Percentiles rank a stretch among this genome's conserved stretches.
These are phyloP conservation scores for Neotoma lepida DNA, from an alignment of 2,113 vertebrate species.

Conservation along the genomic window DNA sequence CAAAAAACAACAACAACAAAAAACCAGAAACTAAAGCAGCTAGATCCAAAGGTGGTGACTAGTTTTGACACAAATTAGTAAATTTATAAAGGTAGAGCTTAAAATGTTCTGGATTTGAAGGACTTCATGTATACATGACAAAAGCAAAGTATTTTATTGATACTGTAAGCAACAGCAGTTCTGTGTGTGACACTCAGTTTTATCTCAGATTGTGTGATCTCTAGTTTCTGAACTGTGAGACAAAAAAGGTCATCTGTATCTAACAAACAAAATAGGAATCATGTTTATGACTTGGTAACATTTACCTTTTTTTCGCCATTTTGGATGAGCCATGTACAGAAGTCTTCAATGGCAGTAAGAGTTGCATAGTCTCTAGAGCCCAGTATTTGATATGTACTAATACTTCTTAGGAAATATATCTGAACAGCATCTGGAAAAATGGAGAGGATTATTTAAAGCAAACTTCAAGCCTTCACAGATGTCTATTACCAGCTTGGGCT, in stretches of 20 bases:
- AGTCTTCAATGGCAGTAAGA: slow-evolving; percentile 73
- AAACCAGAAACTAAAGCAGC: too few species aligned
- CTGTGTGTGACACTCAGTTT: not conserved
- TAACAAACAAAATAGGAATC: not conserved
- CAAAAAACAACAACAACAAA: not conserved
- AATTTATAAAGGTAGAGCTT: not conserved
- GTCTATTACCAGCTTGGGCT: not conserved
- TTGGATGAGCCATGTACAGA: slow-evolving; percentile 80
- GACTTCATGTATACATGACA: not conserved
- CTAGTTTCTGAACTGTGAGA: not conserved
- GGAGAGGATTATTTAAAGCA: not conserved
- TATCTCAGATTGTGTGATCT: not conserved
- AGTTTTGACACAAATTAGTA: slow-evolving; percentile 48
- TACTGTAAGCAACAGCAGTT: not conserved
- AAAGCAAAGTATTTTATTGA: not conserved
- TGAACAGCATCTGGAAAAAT: slow-evolving; percentile 75
- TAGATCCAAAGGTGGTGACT: slow-evolving; percentile 15
- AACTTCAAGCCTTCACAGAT: not conserved
- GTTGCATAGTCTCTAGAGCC: slow-evolving; percentile 70
- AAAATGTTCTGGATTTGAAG: not conserved
- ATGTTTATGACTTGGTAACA: not conserved
- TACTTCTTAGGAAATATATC: slow-evolving; percentile 79
- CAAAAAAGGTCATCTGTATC: not conserved
- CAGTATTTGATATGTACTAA: slow-evolving; percentile 68
- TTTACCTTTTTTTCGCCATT: slow-evolving; percentile 79